Base-by-base conservation (phyloP, 2,888 invertebrate species). In the Yponomeuta sedellus region DNA sequence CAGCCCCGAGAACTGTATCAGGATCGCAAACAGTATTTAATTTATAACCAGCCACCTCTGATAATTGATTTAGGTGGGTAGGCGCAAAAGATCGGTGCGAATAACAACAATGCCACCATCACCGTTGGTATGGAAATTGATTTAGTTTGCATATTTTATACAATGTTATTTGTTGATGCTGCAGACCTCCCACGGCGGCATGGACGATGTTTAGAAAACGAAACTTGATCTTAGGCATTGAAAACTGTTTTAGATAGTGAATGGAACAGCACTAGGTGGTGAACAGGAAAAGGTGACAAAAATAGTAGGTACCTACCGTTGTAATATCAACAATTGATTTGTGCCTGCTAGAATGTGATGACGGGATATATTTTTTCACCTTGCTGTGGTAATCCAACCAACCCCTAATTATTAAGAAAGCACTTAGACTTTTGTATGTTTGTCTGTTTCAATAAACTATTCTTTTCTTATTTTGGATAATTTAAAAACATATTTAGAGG, bases 1-100 rank as follows among this genome's bases (percentile, higher is more conserved):
- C n/a, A n/a, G n/a, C n/a, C n/a, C n/a, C n/a, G n/a, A 84, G 85
- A 86, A 86, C 79, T 78, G 80, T 86, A 88, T 87, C 88, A 70
- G 70, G 83, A 84, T 85, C 81, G 81, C 82, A 86, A 86, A 86
- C 85, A 86, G 79, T 86, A 83, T 87, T 87, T 86, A 86, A 88
- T 88, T 85, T 88, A 88, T 88, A 80, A 85, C 78, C 74, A 74
- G 75, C 77, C 77, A 73, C 73, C 76, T 73, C 74, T 70, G 77
- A 83, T 88, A 88, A 88, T 86, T 88, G 86, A 86, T 86, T 84
- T 81, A 78, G 75, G 72, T 82, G 87, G 83, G 90, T n/a, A 82
- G 89, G 88, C 79, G 86, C 81, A 79, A 73, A 71, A 77, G 73
- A 73, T 75, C 77, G 79, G 81, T 79, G 86, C 83, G 80, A 83